Evolutionary conservation across 2,888 invertebrate species (phyloP), one percentile per base, ranked within the genome.

Genomic region (Lordiphosa andalusiaca): DNA sequence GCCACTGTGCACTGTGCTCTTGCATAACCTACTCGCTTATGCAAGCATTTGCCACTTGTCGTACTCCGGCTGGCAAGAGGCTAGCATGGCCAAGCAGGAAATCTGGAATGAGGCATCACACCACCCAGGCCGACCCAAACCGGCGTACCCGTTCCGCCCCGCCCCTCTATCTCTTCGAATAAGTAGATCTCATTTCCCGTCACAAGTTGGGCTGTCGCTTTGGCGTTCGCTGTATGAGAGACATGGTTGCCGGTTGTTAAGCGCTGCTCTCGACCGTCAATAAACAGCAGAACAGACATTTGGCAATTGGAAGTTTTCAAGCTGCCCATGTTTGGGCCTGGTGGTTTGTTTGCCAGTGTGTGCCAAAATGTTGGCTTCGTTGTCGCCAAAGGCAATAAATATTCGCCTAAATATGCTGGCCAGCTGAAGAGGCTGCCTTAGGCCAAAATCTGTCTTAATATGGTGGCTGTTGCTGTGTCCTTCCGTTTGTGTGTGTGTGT

Each of bases 371-470:
- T 25, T 30, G 30, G 30, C 30, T 30, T 30, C 30, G 9, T 30
- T 30, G 30, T 66, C 54, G 67, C 77, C 66, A 55, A 62, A 62
- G 75, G 73, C 80, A 71, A 81, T 81, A 81, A 81, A 81, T 81
- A 81, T 82, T 69, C 80, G 76, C 52, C 80, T 71, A 84, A 81
- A 81, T 78, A 81, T 84, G 80, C 69, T 83, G 85, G 80, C 80
- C 83, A 75, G 67, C 70, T 37, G 35, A 40, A 57, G 47, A 35
- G 51, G 42, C 61, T 52, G 77, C 78, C 69, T 77, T 50, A 71
- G 71, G 76, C 75, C 73, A 71, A 81, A 84, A 84, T 81, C 80
- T 67, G 80, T 84, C 84, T 81, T 80, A 80, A 84, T 80, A 81
- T 77, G 74, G 54, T 61, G 36, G 55, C 61, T 48, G 55, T 66